These are phyloP conservation scores for Erythrolamprus reginae DNA, from an alignment of 2,113 vertebrate species.

Conservation along the genomic window DNA sequence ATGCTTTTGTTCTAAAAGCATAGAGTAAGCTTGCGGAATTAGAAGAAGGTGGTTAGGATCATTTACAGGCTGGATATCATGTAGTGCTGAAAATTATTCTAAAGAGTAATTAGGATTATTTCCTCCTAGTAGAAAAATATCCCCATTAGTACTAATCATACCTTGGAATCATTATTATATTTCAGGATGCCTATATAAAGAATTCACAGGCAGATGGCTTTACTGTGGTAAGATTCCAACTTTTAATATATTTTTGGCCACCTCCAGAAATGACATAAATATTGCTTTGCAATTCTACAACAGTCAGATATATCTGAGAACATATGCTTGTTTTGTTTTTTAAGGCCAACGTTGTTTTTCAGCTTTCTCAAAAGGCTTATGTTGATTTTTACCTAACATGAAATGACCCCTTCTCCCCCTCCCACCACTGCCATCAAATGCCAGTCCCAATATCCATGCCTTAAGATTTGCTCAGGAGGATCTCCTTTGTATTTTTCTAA, in stretches of 20 bases:
- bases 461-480: not conserved
- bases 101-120: not conserved
- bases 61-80: not conserved
- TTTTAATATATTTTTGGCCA: not conserved
- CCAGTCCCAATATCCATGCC: not conserved
- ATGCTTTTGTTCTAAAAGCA: not conserved
- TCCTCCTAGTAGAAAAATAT: not conserved
- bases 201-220: not conserved
- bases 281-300: not conserved
- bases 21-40: not conserved
- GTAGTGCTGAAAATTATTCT: not conserved
- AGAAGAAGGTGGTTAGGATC: not conserved
- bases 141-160: not conserved
- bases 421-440: not conserved
- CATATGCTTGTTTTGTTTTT: not conserved
- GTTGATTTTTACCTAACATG: not conserved
- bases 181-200: not conserved
- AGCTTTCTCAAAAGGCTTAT: not conserved
- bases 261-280: not conserved
- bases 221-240: not conserved
- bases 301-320: not conserved
- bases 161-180: not conserved
- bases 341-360: not conserved
- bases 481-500: not conserved
- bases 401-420: not conserved